These are phyloP conservation scores for Microcebus jonahi DNA, from an alignment of 2,113 vertebrate species.

Conservation along the genomic window DNA sequence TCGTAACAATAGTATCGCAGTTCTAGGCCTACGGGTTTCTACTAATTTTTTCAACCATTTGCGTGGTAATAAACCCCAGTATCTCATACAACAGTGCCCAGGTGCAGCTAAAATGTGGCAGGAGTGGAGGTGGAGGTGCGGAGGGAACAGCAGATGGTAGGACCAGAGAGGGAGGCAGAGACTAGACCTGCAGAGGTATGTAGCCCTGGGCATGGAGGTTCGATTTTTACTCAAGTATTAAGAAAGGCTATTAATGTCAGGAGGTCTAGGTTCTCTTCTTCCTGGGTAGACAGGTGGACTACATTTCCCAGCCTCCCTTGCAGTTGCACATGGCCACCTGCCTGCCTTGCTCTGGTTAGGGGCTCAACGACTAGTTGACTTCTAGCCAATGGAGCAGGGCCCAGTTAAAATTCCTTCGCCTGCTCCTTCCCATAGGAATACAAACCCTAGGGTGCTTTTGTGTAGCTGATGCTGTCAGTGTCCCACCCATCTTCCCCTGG, in stretches of 20 bases:
- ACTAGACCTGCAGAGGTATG: neutral
- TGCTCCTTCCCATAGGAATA: neutral
- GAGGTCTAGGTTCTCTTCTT: neutral
- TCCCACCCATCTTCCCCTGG: neutral
- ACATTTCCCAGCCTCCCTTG: neutral
- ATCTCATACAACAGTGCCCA: neutral
- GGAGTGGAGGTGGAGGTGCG: neutral
- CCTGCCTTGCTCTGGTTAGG: neutral
- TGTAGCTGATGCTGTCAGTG: neutral
- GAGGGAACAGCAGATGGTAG: neutral
- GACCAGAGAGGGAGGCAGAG: neutral
- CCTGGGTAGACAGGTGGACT: neutral
- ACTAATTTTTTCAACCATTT: conserved; percentile 13
- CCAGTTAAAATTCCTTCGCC: neutral
- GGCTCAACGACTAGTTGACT: neutral
- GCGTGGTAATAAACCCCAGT: conserved; percentile 18
- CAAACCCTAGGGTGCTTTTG: neutral
- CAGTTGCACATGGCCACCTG: neutral
- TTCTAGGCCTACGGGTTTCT: neutral
- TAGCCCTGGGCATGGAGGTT: neutral
- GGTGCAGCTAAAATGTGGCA: neutral
- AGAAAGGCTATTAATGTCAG: neutral
- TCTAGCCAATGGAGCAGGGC: neutral
- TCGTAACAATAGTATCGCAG: conserved; percentile 31
- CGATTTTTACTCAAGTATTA: neutral